These are phyloP conservation scores for Cosmopolites sordidus DNA, from an alignment of 2,888 invertebrate genomes.

Conservation along the genomic window DNA sequence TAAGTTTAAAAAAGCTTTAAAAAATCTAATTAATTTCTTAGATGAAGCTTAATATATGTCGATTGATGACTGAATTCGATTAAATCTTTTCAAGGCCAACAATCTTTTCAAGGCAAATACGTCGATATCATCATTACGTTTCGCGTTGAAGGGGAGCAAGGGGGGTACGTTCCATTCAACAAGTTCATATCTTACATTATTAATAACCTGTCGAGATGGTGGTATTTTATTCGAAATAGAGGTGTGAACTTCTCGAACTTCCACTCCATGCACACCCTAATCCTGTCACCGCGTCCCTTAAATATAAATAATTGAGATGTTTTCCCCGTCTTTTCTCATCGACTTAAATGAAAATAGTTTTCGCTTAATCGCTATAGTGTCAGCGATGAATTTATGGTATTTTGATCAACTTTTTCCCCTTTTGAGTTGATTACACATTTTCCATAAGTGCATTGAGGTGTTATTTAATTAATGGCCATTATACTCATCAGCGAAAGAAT, in stretches of 20 bases:
- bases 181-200: conserved; percentile 27
- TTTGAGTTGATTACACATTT: no score
- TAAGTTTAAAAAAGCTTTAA: no score
- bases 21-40: no score
- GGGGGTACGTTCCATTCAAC: conserved; percentile 10
- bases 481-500: no score
- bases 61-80: no score
- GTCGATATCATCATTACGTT: background rate
- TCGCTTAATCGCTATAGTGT: conserved; percentile 4
- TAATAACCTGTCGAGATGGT: conserved; percentile 26
- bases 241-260: conserved; percentile 22
- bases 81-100: no score
- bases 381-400: background rate
- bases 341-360: conserved; percentile 14
- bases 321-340: conserved; percentile 15
- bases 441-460: no score
- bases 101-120: no score
- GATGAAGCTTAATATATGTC: no score
- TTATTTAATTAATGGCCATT: no score
- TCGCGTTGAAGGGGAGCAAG: background rate
- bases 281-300: conserved; percentile 20
- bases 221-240: conserved; percentile 27
- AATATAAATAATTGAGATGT: conserved; percentile 28
- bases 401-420: background rate
- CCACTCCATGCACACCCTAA: conserved; percentile 17